phyloP scores from a whole-genome alignment of 2,113 vertebrate species.

The Xyrauchen texanus region DNA sequence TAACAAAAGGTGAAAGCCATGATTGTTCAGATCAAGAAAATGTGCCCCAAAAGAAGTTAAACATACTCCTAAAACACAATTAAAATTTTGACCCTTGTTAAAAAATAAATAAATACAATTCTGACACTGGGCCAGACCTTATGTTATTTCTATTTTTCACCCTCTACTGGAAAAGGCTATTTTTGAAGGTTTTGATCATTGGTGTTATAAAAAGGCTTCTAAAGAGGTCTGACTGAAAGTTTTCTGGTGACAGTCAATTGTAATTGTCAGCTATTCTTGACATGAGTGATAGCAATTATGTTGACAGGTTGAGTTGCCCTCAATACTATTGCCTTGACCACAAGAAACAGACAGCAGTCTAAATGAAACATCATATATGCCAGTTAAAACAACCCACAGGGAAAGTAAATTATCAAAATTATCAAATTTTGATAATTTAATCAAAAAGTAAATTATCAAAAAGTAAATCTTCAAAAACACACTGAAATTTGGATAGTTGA shows the following conservation, averaged over 20 bases:
- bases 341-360: slow-evolving; percentile 33
- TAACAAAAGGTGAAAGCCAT: too few species aligned
- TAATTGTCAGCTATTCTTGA: slow-evolving; percentile 20
- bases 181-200: neutral
- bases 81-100: too few species aligned
- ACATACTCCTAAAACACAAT: too few species aligned
- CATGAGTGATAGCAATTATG: slow-evolving; percentile 24
- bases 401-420: slow-evolving; percentile 30
- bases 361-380: neutral
- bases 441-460: slow-evolving; percentile 34
- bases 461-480: neutral
- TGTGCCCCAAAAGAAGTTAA: too few species aligned
- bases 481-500: neutral
- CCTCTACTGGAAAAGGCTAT: neutral
- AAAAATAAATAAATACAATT: too few species aligned
- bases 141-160: too few species aligned
- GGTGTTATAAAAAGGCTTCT: neutral
- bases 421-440: too few species aligned
- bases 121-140: too few species aligned
- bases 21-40: too few species aligned
- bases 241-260: slow-evolving; percentile 17
- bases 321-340: slow-evolving; percentile 27
- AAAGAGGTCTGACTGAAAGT: neutral
- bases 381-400: neutral
- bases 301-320: slow-evolving; percentile 27